These are phyloP conservation scores for Nemoura dubitans DNA, from an alignment of 2,888 invertebrate species.

Conservation along the genomic window DNA sequence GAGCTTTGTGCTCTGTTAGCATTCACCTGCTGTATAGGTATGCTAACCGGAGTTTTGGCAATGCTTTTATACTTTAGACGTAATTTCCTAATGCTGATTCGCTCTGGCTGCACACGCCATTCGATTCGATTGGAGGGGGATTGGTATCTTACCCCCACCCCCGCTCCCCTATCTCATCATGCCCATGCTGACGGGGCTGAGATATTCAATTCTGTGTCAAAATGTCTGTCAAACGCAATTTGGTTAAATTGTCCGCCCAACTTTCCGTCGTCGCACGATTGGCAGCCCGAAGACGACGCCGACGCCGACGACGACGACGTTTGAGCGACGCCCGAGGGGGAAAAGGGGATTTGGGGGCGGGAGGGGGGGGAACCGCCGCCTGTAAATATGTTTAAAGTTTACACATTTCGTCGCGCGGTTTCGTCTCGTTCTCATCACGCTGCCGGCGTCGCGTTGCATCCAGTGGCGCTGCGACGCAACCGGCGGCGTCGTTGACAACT, in stretches of 20 bases:
- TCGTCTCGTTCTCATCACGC: too few species aligned
- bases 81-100: neutral
- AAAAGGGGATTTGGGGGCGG: neutral
- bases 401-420: conserved; percentile 19
- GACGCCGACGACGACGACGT: neutral
- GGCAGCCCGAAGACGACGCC: neutral
- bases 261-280: neutral
- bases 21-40: too few species aligned
- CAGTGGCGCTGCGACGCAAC: too few species aligned
- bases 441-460: too few species aligned
- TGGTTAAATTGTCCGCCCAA: neutral
- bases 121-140: neutral
- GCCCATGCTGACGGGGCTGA: neutral
- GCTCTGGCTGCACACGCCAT: neutral
- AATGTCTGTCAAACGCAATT: neutral
- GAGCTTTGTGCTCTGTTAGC: too few species aligned
- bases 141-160: neutral
- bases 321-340: neutral
- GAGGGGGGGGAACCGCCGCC: neutral
- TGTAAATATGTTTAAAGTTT: conserved; percentile 36
- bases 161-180: neutral
- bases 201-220: neutral
- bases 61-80: neutral
- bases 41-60: too few species aligned
- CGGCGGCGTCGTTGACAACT: too few species aligned